These are phyloP conservation scores for Hippocampus abdominalis DNA, from an alignment of 2,113 vertebrate species.

Conservation along the genomic window DNA sequence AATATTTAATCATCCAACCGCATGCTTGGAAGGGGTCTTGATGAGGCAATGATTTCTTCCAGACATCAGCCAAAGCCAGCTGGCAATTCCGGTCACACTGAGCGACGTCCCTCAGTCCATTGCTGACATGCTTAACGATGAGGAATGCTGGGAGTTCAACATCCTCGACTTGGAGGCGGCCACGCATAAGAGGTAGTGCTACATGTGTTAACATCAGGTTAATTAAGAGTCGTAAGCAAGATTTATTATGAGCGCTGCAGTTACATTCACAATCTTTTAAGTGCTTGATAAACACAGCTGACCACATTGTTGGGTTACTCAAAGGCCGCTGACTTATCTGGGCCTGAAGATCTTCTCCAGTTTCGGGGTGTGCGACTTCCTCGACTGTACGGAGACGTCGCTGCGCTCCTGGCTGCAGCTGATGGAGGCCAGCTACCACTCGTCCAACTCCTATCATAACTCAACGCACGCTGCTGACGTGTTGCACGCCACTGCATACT, in stretches of 20 bases:
- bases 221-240: too few species aligned
- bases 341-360: constrained; percentile 89
- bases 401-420: constrained; percentile 91
- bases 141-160: constrained; percentile 94
- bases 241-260: not conserved
- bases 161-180: constrained; percentile 92
- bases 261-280: too few species aligned
- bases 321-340: constrained; percentile 85
- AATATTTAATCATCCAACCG: not conserved
- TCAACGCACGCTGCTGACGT: constrained; percentile 93
- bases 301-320: not conserved
- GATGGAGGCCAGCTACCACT: constrained; percentile 93
- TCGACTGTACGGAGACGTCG: constrained; percentile 84
- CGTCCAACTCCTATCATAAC: constrained; percentile 95
- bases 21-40: not conserved
- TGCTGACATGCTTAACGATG: constrained; percentile 83
- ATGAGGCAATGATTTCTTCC: constrained; percentile 35
- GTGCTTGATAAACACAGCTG: not conserved
- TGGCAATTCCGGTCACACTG: constrained; percentile 81
- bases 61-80: constrained; percentile 84
- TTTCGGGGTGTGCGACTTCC: constrained; percentile 88
- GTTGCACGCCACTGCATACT: constrained; percentile 91
- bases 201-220: too few species aligned
- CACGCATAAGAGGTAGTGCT: constrained; percentile 85
- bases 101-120: constrained; percentile 83